These are phyloP conservation scores for Malurus elegans DNA, from an alignment of 2,113 vertebrate genomes.

Conservation along the genomic window DNA sequence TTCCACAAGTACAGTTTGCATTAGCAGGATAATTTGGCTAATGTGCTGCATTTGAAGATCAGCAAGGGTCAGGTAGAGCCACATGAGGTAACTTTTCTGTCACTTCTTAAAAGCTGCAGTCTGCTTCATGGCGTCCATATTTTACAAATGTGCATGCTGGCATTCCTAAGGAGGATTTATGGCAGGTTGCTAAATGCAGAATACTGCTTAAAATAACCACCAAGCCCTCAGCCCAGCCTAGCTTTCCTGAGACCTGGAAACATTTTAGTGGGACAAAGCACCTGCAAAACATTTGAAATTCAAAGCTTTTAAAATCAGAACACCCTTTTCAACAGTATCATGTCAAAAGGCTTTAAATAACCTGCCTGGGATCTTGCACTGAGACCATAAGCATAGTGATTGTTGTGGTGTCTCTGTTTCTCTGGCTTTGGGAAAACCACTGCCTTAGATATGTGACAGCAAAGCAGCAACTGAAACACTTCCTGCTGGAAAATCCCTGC, in stretches of 20 bases:
- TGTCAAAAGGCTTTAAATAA: neutral
- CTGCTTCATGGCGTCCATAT: neutral
- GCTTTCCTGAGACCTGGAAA: neutral
- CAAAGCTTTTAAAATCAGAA: neutral
- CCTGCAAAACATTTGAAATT: neutral
- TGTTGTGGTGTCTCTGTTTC: neutral
- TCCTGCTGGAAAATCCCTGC: neutral
- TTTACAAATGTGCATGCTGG: neutral
- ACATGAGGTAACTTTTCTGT: neutral
- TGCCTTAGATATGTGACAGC: neutral
- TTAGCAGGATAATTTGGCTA: neutral
- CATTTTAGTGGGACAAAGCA: neutral
- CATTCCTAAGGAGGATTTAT: neutral
- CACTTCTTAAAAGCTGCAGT: neutral
- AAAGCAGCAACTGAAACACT: neutral
- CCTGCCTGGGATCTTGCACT: neutral
- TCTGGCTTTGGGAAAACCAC: neutral
- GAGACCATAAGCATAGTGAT: neutral
- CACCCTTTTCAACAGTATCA: neutral
- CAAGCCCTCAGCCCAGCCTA: neutral
- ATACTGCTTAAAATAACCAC: neutral
- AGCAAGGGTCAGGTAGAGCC: neutral
- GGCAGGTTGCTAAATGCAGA: neutral
- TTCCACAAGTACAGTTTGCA: neutral
- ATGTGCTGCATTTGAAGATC: neutral